Base-by-base conservation (phyloP, 2,113 vertebrate species). In the Rhagologus leucostigma region DNA sequence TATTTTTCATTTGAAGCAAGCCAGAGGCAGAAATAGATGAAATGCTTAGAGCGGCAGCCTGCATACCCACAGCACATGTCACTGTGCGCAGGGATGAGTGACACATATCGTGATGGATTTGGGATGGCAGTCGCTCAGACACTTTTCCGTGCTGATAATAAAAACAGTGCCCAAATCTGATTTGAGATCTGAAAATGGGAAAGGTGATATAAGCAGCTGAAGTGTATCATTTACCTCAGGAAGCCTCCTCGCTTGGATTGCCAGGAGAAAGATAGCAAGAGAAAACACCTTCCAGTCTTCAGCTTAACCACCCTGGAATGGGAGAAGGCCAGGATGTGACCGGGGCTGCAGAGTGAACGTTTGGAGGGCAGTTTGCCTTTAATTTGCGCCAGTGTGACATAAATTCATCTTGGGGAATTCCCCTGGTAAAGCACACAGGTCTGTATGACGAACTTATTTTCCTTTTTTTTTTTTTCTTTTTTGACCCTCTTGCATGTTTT, bases 231-330 rank as follows among this genome's bases (percentile, higher is more conserved):
- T 79, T 73, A 39, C 65, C 44, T 64, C 29, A 7, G 52, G 41
- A 74, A 56, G 21, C 30, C 57, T 75, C 9, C 4, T 91, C 0
- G 0, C 32, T 59, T 90, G 62, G 67, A 53, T 56, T 89, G 67
- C 68, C 52, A 8, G 4, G 37, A 73, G 26, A 33, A 57, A 46
- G 20, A 4, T 22, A 11, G 50, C 37, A 33, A 15, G 4, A 33
- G 37, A 27, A 87, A 62, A 17, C 18, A 80, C 23, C 14, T 49
- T 46, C 9, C 5, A 3, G 17, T 17, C 24, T 65, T 65, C 69
- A 39, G 21, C 23, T 49, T 33, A 26, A 63, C 17, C 9, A 23
- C 10, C 10, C 22, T 22, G 0, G 8, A 24, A 7, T 0, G 0
- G 19, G 47, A 30, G 33, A 11, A 11, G 22, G 16, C 9, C 1